phyloP scores from a whole-genome alignment of 1,140 invertebrate genomes.

The Temnothorax longispinosus region DNA sequence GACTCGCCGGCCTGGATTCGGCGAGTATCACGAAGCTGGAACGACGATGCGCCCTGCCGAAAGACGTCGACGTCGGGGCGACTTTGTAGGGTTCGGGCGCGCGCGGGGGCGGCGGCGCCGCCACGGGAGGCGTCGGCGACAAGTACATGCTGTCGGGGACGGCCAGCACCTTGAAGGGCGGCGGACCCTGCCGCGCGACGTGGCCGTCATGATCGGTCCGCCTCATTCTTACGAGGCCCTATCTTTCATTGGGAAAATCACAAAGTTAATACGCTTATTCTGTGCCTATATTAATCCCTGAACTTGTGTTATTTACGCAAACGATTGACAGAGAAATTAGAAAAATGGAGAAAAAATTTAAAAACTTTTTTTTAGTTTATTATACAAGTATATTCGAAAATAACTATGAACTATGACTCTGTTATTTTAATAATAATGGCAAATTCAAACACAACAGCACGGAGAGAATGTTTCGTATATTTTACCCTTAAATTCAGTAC shows the following conservation, averaged over 20 bases:
- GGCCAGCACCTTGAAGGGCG: constrained; percentile 79
- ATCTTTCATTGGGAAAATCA: constrained; percentile 1
- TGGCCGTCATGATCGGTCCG: constrained; percentile 73
- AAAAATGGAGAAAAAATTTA: neutral
- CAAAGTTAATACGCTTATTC: neutral
- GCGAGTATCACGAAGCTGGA: constrained; percentile 88
- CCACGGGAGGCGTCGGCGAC: constrained; percentile 50
- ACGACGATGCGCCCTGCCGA: constrained; percentile 80
- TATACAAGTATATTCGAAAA: neutral
- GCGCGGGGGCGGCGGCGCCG: constrained; percentile 79
- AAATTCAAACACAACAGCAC: neutral
- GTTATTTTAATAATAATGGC: neutral
- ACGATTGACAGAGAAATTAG: neutral
- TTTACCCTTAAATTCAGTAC: too few species aligned
- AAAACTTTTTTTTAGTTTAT: neutral
- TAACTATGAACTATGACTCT: neutral
- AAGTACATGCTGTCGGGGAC: constrained; percentile 71
- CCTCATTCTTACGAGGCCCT: constrained; percentile 73
- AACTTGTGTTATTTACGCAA: neutral
- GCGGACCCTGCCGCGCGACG: constrained; percentile 73
- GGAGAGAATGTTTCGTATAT: too few species aligned
- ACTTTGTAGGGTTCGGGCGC: constrained; percentile 84
- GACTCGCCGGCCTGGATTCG: constrained; percentile 82
- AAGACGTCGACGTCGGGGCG: constrained; percentile 71
- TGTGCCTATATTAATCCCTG: neutral